phyloP scores from a whole-genome alignment of 1,140 invertebrate genomes.

The Halictus rubicundus region DNA sequence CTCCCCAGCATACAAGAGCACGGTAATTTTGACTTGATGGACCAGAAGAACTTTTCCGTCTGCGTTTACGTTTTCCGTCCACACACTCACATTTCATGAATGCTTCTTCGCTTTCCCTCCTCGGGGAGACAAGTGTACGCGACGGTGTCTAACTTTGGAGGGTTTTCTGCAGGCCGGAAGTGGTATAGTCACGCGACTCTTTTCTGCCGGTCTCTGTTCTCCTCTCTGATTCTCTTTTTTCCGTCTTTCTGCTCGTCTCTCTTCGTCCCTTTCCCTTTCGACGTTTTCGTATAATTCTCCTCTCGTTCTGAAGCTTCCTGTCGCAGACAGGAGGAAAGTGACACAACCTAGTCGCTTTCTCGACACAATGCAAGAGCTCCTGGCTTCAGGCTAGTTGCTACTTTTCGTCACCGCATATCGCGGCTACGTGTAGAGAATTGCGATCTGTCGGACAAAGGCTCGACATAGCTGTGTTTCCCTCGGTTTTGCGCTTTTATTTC shows the following conservation, averaged over 20 bases:
- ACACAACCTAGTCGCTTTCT: neutral
- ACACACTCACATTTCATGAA: neutral
- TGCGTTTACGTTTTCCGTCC: too few species aligned
- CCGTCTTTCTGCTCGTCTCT: neutral
- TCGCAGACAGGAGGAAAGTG: slow-evolving; percentile 13
- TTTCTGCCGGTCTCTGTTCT: neutral
- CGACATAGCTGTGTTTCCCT: neutral
- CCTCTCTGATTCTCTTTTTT: neutral
- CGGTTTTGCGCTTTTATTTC: slow-evolving; percentile 28
- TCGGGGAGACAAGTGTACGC: neutral
- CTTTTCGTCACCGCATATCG: slow-evolving; percentile 25
- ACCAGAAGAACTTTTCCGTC: slow-evolving; percentile 22
- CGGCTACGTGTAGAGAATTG: slow-evolving; percentile 34
- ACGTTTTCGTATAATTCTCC: slow-evolving; percentile 19
- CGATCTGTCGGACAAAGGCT: slow-evolving; percentile 9
- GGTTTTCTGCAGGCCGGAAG: slow-evolving; percentile 26
- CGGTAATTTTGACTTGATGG: slow-evolving; percentile 23
- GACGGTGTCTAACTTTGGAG: neutral
- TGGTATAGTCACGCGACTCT: slow-evolving; percentile 43
- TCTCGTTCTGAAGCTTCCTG: slow-evolving; percentile 13
- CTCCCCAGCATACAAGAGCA: neutral
- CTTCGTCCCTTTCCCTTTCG: neutral
- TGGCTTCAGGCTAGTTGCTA: too few species aligned
- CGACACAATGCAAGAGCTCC: slow-evolving; percentile 19
- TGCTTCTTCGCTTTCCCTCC: neutral